Conservation (phyloP, 2,113 vertebrate species). For the Notothenia rossii region DNA sequence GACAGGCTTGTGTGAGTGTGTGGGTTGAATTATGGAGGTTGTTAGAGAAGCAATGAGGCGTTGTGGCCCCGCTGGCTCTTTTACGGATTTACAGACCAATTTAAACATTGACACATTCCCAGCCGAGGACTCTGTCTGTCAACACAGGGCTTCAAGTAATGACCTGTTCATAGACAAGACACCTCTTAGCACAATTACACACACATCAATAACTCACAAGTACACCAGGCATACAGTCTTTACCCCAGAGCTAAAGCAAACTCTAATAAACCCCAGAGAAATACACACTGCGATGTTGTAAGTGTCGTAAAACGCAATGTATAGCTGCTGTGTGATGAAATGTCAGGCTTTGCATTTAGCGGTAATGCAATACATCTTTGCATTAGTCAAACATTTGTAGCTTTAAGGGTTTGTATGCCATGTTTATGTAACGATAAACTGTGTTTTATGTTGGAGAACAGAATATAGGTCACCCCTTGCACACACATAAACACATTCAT, state of each 20-base stretch:
- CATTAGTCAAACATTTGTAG: not conserved
- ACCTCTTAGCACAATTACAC: slow-evolving; percentile 19
- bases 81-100: slow-evolving; percentile 37
- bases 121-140: slow-evolving; percentile 35
- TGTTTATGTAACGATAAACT: slow-evolving; percentile 23
- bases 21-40: slow-evolving; percentile 36
- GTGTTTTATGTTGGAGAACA: slow-evolving; percentile 23
- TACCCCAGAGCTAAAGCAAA: slow-evolving; percentile 21
- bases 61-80: slow-evolving; percentile 20
- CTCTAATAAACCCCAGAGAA: slow-evolving; percentile 40
- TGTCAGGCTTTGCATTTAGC: slow-evolving; percentile 5
- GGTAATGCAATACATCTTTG: slow-evolving; percentile 24
- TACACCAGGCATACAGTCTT: not conserved
- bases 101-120: slow-evolving; percentile 63
- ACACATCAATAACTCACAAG: slow-evolving; percentile 31
- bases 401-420: not conserved
- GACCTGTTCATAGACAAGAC: slow-evolving; percentile 21
- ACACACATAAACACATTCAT: slow-evolving; percentile 35
- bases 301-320: slow-evolving; percentile 15
- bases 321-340: slow-evolving; percentile 10
- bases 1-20: slow-evolving; percentile 8
- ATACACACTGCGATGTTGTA: slow-evolving; percentile 19
- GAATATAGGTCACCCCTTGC: slow-evolving; percentile 33
- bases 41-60: slow-evolving; percentile 38
- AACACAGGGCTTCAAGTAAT: slow-evolving; percentile 1